phyloP scores from a whole-genome alignment of 2,797 vertebrate genomes.

The Neopelma chrysocephalum region DNA sequence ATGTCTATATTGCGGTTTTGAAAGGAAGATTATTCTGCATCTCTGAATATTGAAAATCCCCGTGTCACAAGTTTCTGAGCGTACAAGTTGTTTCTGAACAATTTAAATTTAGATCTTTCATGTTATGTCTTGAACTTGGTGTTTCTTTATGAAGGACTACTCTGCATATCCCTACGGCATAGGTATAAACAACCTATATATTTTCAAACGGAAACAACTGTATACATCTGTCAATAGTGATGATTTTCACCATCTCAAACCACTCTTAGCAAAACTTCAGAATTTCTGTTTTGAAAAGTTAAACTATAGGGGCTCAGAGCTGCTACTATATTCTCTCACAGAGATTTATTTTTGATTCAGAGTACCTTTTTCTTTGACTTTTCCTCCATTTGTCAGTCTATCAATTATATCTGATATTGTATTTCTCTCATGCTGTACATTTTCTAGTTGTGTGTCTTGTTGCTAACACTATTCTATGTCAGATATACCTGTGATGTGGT shows the following conservation, averaged over 20 bases:
- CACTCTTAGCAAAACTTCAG: neutral
- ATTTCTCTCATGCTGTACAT: neutral
- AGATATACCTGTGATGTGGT: neutral
- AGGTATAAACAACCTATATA: neutral
- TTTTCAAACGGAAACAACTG: neutral
- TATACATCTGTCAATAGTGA: neutral
- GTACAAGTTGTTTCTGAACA: neutral
- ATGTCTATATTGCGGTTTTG: neutral
- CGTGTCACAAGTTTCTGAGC: neutral
- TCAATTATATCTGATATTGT: neutral
- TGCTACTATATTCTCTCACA: neutral
- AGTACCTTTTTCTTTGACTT: neutral
- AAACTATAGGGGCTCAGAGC: neutral
- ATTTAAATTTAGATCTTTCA: neutral
- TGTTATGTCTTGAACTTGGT: neutral
- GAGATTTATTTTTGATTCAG: neutral
- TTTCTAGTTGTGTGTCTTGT: neutral
- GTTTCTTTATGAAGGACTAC: neutral
- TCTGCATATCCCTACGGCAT: neutral
- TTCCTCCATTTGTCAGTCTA: neutral
- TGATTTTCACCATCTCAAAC: neutral
- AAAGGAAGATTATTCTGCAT: neutral
- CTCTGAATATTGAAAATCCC: neutral
- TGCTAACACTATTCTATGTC: neutral
- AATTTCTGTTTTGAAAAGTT: neutral